Evolutionary conservation across 2,797 vertebrate species (phyloP), one percentile per base, ranked within the genome.

Genomic region (Vireo griseus): DNA sequence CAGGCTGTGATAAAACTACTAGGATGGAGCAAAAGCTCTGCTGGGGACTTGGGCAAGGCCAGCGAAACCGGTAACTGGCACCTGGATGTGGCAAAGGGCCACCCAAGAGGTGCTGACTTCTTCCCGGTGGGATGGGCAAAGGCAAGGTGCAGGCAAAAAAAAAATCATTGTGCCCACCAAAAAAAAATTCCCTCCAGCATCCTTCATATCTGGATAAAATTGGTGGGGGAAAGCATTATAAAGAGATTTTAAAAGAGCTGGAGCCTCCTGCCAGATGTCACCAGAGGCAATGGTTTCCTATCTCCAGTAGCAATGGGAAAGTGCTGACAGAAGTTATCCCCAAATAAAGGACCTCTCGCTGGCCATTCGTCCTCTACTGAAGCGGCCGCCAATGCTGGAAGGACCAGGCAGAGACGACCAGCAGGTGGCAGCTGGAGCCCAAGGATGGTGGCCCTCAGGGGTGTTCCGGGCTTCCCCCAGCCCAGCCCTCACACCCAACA

Each of bases 61-160:
- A 1, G 65, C 9, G 10, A 55, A 80, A 51, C 8, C 0, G 13
- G 72, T 2, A 5, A 33, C 28, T 42, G 67, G 47, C 22, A 39
- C 9, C 18, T 13, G 55, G 18, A n/a, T 24, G 55, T 29, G 68
- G 31, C 40, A 74, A 0, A 2, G 51, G 39, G 57, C 35, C 61
- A 39, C 35, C 33, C 44, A 26, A 42, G 57, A 62, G 61, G 40
- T 66, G 18, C 3, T 1, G 4, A n/a, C 35, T 58, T 73, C 57
- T 18, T 21, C 4, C 18, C 0, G 0, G 19, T 10, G 31, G 9
- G 7, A 26, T 0, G 1, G 51, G 35, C 55, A 63, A 67, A 58
- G 52, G 21, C 37, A 51, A 57, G 20, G 61, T 59, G 16, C 44
- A 15, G 62, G 71, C 6, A 45, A 50, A 13, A 68, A 45, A 48